Evolutionary conservation across 2,113 vertebrate species (phyloP).

Genomic region (Petrocephalus zakoni): DNA sequence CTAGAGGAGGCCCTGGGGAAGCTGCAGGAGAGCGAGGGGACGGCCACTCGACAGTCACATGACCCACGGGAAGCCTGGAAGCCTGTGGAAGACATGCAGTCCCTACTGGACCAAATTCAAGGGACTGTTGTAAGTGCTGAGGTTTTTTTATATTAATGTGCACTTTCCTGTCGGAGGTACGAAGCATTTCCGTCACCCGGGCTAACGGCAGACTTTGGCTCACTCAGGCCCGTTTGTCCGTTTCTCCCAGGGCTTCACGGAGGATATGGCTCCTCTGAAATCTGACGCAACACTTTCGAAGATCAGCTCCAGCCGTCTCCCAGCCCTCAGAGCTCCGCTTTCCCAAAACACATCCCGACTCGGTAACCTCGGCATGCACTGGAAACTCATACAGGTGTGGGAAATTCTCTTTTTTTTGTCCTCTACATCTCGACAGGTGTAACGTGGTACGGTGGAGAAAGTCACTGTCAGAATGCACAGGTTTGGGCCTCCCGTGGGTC

Average conservation of each 20-base stretch:
- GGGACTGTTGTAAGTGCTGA: constrained; percentile 62
- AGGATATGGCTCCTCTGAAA: constrained; percentile 70
- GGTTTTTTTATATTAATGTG: background rate
- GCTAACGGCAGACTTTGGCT: background rate
- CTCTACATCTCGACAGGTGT: background rate
- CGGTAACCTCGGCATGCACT: constrained; percentile 68
- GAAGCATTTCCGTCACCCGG: background rate
- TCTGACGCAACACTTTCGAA: constrained; percentile 67
- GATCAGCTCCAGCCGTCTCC: constrained; percentile 65
- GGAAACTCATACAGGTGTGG: constrained; percentile 75
- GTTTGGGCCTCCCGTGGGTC: background rate
- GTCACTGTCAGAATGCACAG: background rate
- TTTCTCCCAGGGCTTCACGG: constrained; percentile 60
- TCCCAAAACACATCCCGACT: constrained; percentile 64
- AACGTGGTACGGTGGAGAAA: background rate
- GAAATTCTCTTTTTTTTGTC: background rate
- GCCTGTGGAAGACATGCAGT: constrained; percentile 62
- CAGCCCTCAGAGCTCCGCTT: constrained; percentile 61
- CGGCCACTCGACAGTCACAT: constrained; percentile 66
- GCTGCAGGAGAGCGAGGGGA: constrained; percentile 66
- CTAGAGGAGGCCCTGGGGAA: constrained; percentile 71
- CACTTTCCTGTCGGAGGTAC: background rate
- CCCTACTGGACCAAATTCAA: constrained; percentile 68
- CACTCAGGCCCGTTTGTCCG: background rate
- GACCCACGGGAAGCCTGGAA: constrained; percentile 60